Conservation (phyloP, 2,888 invertebrate genomes). For the Dorcus hopei region DNA sequence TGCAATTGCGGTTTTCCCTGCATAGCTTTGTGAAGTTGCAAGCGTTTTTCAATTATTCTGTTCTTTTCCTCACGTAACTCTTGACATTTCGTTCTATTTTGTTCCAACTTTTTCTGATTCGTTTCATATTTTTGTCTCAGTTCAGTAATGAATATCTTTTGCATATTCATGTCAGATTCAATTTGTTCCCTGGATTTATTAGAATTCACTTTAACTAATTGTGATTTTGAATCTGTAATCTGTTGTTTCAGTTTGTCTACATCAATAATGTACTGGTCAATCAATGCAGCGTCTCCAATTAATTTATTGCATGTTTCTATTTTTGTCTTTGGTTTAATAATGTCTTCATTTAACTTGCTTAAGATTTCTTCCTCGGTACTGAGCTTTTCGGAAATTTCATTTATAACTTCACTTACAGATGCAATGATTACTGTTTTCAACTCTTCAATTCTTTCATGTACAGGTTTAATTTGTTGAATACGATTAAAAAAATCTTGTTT, state of each 20-base stretch:
- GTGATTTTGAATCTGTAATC: constrained; percentile 47
- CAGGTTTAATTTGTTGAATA: constrained; percentile 65
- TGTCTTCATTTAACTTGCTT: constrained; percentile 42
- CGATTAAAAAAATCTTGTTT: constrained; percentile 65
- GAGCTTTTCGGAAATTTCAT: constrained; percentile 38
- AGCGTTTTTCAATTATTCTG: constrained; percentile 63
- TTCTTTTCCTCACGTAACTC: constrained; percentile 60
- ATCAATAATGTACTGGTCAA: constrained; percentile 68
- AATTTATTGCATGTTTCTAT: constrained; percentile 56
- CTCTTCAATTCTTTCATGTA: constrained; percentile 60
- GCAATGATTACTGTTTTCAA: constrained; percentile 63
- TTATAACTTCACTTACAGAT: constrained; percentile 50
- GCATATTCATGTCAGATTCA: constrained; percentile 53
- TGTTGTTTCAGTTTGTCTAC: constrained; percentile 52
- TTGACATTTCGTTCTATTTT: constrained; percentile 60
- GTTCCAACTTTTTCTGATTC: constrained; percentile 49
- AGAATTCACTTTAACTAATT: constrained; percentile 40
- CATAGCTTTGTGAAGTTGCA: constrained; percentile 62
- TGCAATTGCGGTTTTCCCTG: constrained; percentile 52
- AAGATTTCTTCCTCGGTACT: constrained; percentile 33
- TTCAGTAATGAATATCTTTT: constrained; percentile 51
- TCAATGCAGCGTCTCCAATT: constrained; percentile 70
- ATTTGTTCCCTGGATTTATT: constrained; percentile 52
- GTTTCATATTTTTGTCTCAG: constrained; percentile 52
- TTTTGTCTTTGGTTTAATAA: constrained; percentile 35